Evolutionary conservation across 35 echinoderm and acorn worm species (phyloP), one percentile per base, ranked within the genome.

Genomic region (Chiridota heheva): DNA sequence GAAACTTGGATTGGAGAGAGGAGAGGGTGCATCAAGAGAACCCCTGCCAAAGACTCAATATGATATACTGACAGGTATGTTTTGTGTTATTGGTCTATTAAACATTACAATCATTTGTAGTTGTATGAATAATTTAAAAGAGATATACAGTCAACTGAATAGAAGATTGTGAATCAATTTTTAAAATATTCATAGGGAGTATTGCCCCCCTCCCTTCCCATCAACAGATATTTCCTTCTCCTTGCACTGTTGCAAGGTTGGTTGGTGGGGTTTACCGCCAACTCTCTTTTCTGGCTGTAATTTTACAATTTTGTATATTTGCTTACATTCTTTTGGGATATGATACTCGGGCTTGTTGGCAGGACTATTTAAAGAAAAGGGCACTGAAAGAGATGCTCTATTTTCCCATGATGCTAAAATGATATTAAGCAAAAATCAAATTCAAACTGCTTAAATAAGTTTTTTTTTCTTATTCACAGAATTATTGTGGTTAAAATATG

Each of bases 61-160:
- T 49, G 60, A 96, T 48, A 38, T 91, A 55, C 43, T 96, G 25
- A 91, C 88, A 75, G 93, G 93, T 97, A 67, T 57, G 82, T 39
- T 55, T 20, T 12, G 2, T 28, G 15, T 24, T 48, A 44, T 20
- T 49, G 16, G 27, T 63, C 18, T n/a, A 4, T 31, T 4, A 78
- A 24, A 5, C 24, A 18, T 20, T n/a, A 46, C 7, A 47, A 12
- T 12, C 43, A 33, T 33, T 12, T 39, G 15, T 28, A 17, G 36
- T n/a, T n/a, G 17, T 43, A 37, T 25, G 7, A 39, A 22, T 36
- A 20, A 41, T 8, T 70, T 12, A 17, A 24, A 37, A 16, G 28
- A 40, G 17, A 24, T 24, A 16, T 22, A 7, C 67, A 70, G 12
- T 26, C 13, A 2, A 29, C 28, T 15, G 16, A 25, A 2, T 16